Base-by-base conservation (phyloP, 1,140 invertebrate species). In the Drosophila paulistorum region DNA sequence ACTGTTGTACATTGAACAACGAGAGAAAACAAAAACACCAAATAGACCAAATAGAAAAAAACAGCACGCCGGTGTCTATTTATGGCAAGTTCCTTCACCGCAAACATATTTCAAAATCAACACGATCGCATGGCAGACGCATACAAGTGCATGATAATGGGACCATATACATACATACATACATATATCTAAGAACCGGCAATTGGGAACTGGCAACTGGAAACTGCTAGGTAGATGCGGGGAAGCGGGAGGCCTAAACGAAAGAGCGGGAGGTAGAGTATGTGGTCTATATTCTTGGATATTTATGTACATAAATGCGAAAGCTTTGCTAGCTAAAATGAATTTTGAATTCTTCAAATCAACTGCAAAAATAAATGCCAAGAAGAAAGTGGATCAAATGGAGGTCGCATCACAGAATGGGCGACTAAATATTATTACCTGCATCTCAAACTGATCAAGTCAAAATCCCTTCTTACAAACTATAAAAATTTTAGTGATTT, bases 31-130 rank as follows among this genome's bases (percentile, higher is more conserved):
- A 48, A 17, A 48, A 14, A 48, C 30, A 30, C 30, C 30, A 30
- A 30, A 37, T 11, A 37, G 14, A 45, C 17, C 17, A 20, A 23
- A 45, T 45, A 17, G 14, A 17, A 45, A 72, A 72, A 72, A 74
- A 77, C 70, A 77, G 74, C 58, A 62, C 48, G 71, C 58, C 66
- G 77, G 68, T 55, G 63, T 86, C 83, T 86, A 86, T 86, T 86
- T 86, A 83, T 86, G 83, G 83, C 79, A 71, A 86, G 87, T 86
- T 86, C 82, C 79, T 75, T 65, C 58, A 68, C 68, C 65, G 65
- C 74, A 77, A 74, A 71, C 73, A 80, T 74, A 84, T 73, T 83
- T 78, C 42, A 67, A 48, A 77, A 69, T 72, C 67, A 81, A 77
- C 77, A 75, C 77, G 72, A 71, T 67, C 64, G 55, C 62, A 73